Evolutionary conservation across 1,140 invertebrate species (phyloP).

Genomic region (Plodia interpunctella): DNA sequence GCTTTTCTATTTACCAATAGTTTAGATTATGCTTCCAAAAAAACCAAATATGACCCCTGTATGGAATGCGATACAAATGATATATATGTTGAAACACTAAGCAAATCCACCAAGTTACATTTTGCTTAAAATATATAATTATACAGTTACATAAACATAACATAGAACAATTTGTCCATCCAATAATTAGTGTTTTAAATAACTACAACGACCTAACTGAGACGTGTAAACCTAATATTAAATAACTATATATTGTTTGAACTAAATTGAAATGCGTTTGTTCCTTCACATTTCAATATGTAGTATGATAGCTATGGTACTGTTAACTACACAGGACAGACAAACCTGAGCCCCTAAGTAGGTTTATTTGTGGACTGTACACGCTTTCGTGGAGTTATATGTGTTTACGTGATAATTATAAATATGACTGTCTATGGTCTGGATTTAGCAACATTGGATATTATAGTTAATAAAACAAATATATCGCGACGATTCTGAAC

Average conservation of each 20-base stretch:
- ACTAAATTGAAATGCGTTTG: constrained; percentile 29
- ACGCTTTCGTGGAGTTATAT: too few species aligned
- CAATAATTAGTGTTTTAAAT: constrained; percentile 36
- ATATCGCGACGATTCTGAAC: too few species aligned
- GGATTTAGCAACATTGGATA: too few species aligned
- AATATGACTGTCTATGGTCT: too few species aligned
- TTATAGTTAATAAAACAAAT: too few species aligned
- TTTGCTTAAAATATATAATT: constrained; percentile 48
- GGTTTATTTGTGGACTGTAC: too few species aligned
- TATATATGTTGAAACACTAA: constrained; percentile 21
- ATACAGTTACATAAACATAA: constrained; percentile 50
- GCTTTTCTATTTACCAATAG: constrained; percentile 4
- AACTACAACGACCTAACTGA: constrained; percentile 38
- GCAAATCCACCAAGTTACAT: constrained; percentile 32
- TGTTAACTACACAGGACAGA: too few species aligned
- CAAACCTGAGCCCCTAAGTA: too few species aligned
- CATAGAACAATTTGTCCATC: constrained; percentile 41
- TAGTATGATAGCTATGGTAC: background rate
- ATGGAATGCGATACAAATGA: constrained; percentile 43
- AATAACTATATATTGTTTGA: constrained; percentile 35
- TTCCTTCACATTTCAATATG: constrained; percentile 16
- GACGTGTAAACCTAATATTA: constrained; percentile 39
- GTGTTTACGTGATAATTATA: too few species aligned
- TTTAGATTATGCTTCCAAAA: background rate
- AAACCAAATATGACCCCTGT: constrained; percentile 8